Base-by-base conservation (phyloP, 2,797 vertebrate genomes). In the Anguilla obscura region DNA sequence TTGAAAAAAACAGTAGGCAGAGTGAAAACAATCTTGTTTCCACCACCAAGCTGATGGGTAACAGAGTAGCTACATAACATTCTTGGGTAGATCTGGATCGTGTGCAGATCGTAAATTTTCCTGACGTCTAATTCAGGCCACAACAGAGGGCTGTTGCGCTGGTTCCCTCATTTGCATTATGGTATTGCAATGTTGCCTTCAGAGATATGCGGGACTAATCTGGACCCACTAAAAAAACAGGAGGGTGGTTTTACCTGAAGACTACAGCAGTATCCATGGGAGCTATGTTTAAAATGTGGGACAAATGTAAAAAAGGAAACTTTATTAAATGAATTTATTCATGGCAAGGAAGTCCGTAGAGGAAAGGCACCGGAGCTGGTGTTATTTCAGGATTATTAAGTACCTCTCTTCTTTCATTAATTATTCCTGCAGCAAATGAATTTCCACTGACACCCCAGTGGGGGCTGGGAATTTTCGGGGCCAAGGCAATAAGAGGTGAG, bases 361-460 rank as follows among this genome's bases (percentile, higher is more conserved):
- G 60, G 56, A 60, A 21, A 66, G 36, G 36, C 56, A 66, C 30
- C 24, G 24, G 27, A 12, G 18, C 85, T 63, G 56, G 21, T 56
- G 58, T 66, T 86, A 45, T 63, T 86, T 40, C 63, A 40, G 58
- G 85, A 21, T 86, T 63, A 66, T 66, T n/a, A 36, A 69, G 85
- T 21, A 86, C 58, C 18, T 86, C 27, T 33, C 7, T 40, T 63
- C 56, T 45, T 5, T 16, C 58, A 69, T 66, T 86, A 86, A 86
- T 86, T 86, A 86, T 40, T 45, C 36, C 21, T 66, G 85, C 85
- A 40, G 85, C 36, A 66, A 86, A 66, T 63, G 48, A 66, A 86
- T 86, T 86, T 86, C 36, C 27, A 45, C 58, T 86, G 30, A 50
- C 85, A 45, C 56, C 85, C 16, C 85, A 45, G 85, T 40, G 4